Evolutionary conservation across 2,113 vertebrate genomes (phyloP).

Genomic region (Cyprinodon tularosa): DNA sequence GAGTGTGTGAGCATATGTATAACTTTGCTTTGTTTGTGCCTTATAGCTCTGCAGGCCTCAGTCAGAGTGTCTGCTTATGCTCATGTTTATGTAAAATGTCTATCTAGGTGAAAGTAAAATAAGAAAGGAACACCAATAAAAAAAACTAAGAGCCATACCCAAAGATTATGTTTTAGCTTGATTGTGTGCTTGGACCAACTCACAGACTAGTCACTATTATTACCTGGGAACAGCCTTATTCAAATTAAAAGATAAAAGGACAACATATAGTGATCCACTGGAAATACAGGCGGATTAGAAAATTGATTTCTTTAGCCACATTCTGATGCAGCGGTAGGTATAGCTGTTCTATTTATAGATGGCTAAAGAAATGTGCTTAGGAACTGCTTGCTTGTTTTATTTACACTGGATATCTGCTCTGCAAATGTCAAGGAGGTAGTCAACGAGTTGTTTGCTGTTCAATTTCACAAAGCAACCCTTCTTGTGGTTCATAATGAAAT

Average conservation of each 20-base stretch:
- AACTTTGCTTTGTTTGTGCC: slow-evolving; percentile 11
- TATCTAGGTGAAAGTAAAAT: not conserved
- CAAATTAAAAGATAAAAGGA: slow-evolving; percentile 43
- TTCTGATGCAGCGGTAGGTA: slow-evolving; percentile 33
- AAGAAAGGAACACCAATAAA: not conserved
- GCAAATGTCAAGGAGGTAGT: not conserved
- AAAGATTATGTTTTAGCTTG: slow-evolving; percentile 13
- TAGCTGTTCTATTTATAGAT: slow-evolving; percentile 15
- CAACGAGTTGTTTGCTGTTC: not conserved
- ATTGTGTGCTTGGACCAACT: slow-evolving; percentile 13
- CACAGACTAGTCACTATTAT: slow-evolving; percentile 27
- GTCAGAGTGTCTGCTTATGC: slow-evolving; percentile 11
- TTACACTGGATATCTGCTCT: not conserved
- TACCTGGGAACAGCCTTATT: slow-evolving; percentile 44
- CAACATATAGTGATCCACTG: slow-evolving; percentile 31
- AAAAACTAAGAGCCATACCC: slow-evolving; percentile 1
- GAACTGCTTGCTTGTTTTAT: not conserved
- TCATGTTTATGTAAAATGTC: slow-evolving; percentile 13
- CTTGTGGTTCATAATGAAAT: not conserved
- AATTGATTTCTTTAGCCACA: slow-evolving; percentile 51
- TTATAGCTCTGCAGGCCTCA: not conserved
- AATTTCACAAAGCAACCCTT: not conserved
- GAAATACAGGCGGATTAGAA: slow-evolving; percentile 58
- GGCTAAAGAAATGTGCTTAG: slow-evolving; percentile 18
- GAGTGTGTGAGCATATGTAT: slow-evolving; percentile 43